Percentiles rank a stretch among this genome's conserved stretches.
Evolutionary conservation across 1,140 invertebrate genomes (phyloP).

Genomic region (Drosophila sp.): DNA sequence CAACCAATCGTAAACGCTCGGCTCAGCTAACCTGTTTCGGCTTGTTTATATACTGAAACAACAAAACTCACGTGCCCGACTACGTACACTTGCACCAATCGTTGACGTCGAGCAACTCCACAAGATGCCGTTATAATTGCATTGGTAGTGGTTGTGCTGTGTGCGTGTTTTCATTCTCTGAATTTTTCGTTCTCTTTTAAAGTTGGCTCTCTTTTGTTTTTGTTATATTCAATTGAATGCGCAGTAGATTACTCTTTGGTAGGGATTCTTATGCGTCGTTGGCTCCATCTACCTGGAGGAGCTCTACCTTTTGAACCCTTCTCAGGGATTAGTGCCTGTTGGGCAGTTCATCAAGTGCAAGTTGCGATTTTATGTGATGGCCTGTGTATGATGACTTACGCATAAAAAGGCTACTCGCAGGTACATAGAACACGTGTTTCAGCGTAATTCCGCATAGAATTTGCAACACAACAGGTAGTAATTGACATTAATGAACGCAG

Average conservation of each 20-base stretch:
- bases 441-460: neutral
- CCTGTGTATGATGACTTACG: neutral
- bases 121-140: conserved; percentile 68
- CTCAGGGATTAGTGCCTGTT: neutral
- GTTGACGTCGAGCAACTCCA: conserved; percentile 46
- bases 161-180: conserved; percentile 20
- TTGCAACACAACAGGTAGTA: conserved; percentile 22
- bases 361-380: neutral
- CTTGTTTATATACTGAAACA: conserved; percentile 59
- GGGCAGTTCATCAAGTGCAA: neutral
- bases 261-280: conserved; percentile 9
- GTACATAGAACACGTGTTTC: conserved; percentile 4
- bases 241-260: neutral
- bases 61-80: conserved; percentile 48
- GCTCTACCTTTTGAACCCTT: neutral
- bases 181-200: neutral
- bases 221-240: neutral
- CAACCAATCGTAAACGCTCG: conserved; percentile 55
- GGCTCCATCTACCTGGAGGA: conserved; percentile 10
- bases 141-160: conserved; percentile 28
- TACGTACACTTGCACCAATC: conserved; percentile 79
- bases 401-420: neutral
- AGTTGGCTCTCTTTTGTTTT: neutral
- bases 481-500: conserved; percentile 33
- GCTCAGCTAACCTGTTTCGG: conserved; percentile 62